phyloP scores from a whole-genome alignment of 2,797 vertebrate genomes.

The Bucorvus abyssinicus region DNA sequence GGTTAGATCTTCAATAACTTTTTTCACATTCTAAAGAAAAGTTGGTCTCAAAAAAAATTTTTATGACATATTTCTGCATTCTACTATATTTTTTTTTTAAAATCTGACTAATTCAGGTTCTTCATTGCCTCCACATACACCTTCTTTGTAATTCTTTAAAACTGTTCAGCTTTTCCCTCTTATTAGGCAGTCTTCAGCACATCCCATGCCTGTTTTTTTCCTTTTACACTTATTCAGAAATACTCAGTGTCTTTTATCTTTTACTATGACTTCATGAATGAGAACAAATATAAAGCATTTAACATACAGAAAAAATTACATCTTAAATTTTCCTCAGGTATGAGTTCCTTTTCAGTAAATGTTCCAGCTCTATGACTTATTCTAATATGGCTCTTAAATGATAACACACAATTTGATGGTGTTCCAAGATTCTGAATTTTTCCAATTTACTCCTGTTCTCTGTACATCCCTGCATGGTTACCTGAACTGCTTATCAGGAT shows the following conservation, averaged over 20 bases:
- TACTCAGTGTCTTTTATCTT: neutral
- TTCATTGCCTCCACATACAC: neutral
- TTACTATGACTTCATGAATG: neutral
- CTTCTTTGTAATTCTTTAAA: neutral
- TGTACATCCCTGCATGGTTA: neutral
- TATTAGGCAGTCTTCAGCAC: neutral
- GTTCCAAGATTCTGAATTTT: neutral
- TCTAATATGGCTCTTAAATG: neutral
- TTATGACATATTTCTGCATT: neutral
- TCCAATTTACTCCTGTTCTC: neutral
- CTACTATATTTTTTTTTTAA: neutral
- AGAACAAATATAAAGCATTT: neutral
- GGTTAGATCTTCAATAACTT: neutral
- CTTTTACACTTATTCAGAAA: neutral
- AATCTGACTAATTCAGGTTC: neutral
- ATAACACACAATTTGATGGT: neutral
- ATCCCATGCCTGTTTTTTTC: neutral
- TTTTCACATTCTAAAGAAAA: neutral
- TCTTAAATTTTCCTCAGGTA: neutral
- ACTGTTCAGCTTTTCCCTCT: neutral
- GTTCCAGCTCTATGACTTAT: neutral
- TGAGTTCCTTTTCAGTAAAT: neutral
- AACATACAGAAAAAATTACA: neutral
- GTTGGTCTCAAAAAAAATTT: neutral
- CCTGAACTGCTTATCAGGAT: neutral